Conservation (phyloP, 2,888 invertebrate species). For the Cotesia congregata region DNA sequence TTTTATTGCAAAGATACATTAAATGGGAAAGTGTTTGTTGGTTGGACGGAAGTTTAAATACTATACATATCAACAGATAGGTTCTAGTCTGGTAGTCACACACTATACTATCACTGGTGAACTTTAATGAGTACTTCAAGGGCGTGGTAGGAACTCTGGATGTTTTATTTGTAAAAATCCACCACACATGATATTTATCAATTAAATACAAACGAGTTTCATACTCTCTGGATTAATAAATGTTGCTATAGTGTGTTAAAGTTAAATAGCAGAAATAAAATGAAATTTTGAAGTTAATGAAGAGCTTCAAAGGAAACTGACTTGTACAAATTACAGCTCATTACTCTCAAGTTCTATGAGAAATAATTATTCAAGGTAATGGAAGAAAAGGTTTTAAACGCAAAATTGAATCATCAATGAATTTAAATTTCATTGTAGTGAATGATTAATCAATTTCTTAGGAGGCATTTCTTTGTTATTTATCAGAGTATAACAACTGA, state of each 20-base stretch:
- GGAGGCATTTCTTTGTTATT: conserved; percentile 6
- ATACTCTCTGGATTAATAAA: not conserved
- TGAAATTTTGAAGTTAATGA: not conserved
- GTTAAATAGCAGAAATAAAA: not conserved
- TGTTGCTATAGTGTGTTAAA: too few species aligned
- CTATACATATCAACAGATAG: conserved; percentile 27
- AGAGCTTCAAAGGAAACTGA: conserved; percentile 15
- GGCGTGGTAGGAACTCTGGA: conserved; percentile 36
- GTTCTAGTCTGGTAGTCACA: conserved; percentile 46
- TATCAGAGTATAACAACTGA: not conserved
- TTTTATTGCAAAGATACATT: conserved; percentile 4
- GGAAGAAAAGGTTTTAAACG: not conserved
- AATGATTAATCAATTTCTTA: conserved; percentile 22
- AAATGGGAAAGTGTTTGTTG: conserved; percentile 18
- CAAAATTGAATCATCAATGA: not conserved
- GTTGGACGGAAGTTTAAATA: conserved; percentile 46
- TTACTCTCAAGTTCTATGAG: conserved; percentile 25
- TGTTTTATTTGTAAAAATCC: conserved; percentile 6
- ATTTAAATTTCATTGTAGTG: not conserved
- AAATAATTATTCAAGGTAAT: not conserved
- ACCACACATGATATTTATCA: not conserved
- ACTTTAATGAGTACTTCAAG: conserved; percentile 37
- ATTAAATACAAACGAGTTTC: not conserved
- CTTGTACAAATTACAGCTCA: conserved; percentile 8
- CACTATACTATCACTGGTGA: conserved; percentile 8